Conservation (phyloP, 1,140 invertebrate species). For the Telenomus remus region DNA sequence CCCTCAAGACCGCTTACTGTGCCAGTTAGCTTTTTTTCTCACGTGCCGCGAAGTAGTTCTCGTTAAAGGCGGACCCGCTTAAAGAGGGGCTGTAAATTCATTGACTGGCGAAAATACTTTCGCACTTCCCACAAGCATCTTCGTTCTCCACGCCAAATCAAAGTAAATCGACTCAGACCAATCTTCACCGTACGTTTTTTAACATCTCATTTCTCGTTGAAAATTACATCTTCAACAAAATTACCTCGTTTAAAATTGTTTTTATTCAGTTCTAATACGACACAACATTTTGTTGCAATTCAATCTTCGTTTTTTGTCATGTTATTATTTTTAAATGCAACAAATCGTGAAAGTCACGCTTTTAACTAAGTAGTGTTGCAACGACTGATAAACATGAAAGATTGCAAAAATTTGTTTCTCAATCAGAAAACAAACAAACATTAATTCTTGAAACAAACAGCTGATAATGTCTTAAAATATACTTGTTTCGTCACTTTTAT, state of each 20-base stretch:
- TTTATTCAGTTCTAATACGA: too few relatives aligned
- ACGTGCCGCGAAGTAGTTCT: conserved; percentile 72
- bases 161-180: conserved; percentile 61
- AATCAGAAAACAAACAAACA: conserved; percentile 43
- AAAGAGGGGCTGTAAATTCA: conserved; percentile 74
- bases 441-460: conserved; percentile 35
- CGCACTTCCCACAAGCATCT: conserved; percentile 56
- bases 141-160: conserved; percentile 47
- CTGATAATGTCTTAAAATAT: conserved; percentile 14
- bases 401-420: conserved; percentile 22
- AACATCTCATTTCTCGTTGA: too few relatives aligned
- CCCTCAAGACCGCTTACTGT: conserved; percentile 71
- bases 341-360: too few relatives aligned
- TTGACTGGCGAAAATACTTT: conserved; percentile 73
- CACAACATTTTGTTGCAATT: too few relatives aligned
- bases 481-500: too few relatives aligned
- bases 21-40: conserved; percentile 69
- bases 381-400: conserved; percentile 21
- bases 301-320: too few relatives aligned
- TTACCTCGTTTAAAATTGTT: too few relatives aligned
- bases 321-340: too few relatives aligned
- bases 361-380: conserved; percentile 6
- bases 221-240: too few relatives aligned
- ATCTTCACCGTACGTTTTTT: too few relatives aligned
- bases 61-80: conserved; percentile 68